phyloP scores from a whole-genome alignment of 2,888 invertebrate species.

The Eupithecia tripunctaria region DNA sequence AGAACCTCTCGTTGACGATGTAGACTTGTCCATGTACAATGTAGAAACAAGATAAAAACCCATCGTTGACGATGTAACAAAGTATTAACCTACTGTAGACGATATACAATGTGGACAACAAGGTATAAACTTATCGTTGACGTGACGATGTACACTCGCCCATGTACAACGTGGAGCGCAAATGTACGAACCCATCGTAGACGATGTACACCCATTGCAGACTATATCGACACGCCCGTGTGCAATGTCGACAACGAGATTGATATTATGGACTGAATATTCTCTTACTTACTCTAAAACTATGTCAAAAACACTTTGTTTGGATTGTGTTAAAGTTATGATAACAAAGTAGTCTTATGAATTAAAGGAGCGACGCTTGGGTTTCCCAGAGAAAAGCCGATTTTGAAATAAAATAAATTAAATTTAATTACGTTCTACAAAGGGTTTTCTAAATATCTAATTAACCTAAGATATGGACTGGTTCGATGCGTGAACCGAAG shows the following conservation, averaged over 20 bases:
- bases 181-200: slow-evolving; percentile 80
- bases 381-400: too few species aligned
- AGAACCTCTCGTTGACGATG: slow-evolving; percentile 52
- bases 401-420: too few species aligned
- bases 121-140: slow-evolving; percentile 95
- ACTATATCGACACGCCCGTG: slow-evolving; percentile 55
- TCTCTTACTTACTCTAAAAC: too few species aligned
- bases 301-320: neutral
- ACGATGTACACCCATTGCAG: slow-evolving; percentile 1
- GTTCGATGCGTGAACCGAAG: too few species aligned
- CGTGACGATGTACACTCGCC: slow-evolving; percentile 72
- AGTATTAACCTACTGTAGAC: too few species aligned
- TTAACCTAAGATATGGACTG: too few species aligned
- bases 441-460: too few species aligned
- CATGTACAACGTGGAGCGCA: slow-evolving; percentile 86
- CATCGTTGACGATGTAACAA: slow-evolving; percentile 84
- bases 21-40: slow-evolving; percentile 74
- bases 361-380: too few species aligned
- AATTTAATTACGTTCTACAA: too few species aligned
- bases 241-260: neutral
- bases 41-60: slow-evolving; percentile 93
- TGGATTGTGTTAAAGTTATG: neutral
- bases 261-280: neutral
- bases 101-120: slow-evolving; percentile 87
- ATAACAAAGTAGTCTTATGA: neutral